Conservation (phyloP, 2,113 vertebrate genomes). For the Strigops habroptila region DNA sequence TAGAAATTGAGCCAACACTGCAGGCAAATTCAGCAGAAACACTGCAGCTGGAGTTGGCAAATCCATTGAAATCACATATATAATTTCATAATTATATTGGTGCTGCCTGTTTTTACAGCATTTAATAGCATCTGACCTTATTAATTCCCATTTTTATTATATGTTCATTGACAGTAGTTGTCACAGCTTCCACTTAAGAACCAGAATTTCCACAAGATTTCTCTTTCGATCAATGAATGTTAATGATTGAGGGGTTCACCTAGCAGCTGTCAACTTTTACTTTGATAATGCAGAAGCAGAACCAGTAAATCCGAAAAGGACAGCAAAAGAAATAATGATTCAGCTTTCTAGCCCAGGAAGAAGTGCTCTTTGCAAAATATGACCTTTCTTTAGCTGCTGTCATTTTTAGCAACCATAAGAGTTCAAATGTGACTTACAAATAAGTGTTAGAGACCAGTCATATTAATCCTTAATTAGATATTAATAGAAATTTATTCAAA, state of each 20-base stretch:
- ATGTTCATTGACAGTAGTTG: not conserved
- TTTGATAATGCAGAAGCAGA: not conserved
- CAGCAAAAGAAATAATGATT: not conserved
- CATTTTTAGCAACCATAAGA: not conserved
- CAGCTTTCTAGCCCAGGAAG: not conserved
- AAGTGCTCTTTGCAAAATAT: not conserved
- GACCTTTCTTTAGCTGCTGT: not conserved
- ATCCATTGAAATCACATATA: not conserved
- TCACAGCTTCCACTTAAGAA: not conserved
- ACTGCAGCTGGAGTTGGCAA: not conserved
- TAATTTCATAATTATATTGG: not conserved
- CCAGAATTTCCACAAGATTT: not conserved
- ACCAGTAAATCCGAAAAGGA: not conserved
- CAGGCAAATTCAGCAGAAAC: constrained; percentile 1
- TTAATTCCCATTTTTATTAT: constrained; percentile 38
- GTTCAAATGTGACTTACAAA: not conserved
- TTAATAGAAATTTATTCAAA: not conserved
- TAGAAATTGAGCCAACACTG: not conserved
- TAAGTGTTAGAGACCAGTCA: not conserved
- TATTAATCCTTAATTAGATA: not conserved
- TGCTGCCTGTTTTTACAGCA: constrained; percentile 12
- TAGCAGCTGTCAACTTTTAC: not conserved
- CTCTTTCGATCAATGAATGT: not conserved
- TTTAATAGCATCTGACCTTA: constrained; percentile 28
- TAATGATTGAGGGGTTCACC: not conserved